Evolutionary conservation across 2,888 invertebrate species (phyloP).

Genomic region (Leptinotarsa haldemani): DNA sequence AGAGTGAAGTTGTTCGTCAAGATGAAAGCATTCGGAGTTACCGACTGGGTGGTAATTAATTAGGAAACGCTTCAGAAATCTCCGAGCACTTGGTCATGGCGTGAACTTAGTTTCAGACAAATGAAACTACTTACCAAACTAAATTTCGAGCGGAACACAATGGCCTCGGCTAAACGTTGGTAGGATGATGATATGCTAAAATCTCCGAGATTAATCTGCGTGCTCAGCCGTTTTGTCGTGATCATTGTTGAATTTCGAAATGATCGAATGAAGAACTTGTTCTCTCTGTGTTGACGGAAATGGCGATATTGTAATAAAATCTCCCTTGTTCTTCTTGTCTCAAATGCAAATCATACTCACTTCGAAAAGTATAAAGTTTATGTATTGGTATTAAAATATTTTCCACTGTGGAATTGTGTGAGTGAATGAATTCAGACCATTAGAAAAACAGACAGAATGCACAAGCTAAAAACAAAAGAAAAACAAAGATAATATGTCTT

Average conservation of each 20-base stretch:
- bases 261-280: slow-evolving; percentile 8
- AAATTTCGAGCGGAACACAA: slow-evolving; percentile 29
- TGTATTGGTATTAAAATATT: too few species aligned
- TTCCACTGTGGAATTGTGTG: too few species aligned
- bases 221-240: slow-evolving; percentile 15
- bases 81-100: slow-evolving; percentile 38
- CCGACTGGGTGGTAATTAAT: slow-evolving; percentile 36
- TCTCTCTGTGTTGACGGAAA: too few species aligned
- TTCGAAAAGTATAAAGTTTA: too few species aligned
- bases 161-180: slow-evolving; percentile 22
- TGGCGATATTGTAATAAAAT: too few species aligned
- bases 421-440: too few species aligned
- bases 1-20: slow-evolving; percentile 13
- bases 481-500: too few species aligned
- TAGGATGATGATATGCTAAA: slow-evolving; percentile 25
- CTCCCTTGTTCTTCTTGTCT: too few species aligned
- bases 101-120: slow-evolving; percentile 40
- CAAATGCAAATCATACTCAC: too few species aligned
- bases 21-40: slow-evolving; percentile 19
- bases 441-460: too few species aligned
- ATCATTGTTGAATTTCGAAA: slow-evolving; percentile 14
- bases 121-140: slow-evolving; percentile 41
- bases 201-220: slow-evolving; percentile 23
- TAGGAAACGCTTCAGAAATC: slow-evolving; percentile 39
- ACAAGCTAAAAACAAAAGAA: too few species aligned